Evolutionary conservation across 2,113 vertebrate species (phyloP).

Genomic region (Micronycteris hirsuta): DNA sequence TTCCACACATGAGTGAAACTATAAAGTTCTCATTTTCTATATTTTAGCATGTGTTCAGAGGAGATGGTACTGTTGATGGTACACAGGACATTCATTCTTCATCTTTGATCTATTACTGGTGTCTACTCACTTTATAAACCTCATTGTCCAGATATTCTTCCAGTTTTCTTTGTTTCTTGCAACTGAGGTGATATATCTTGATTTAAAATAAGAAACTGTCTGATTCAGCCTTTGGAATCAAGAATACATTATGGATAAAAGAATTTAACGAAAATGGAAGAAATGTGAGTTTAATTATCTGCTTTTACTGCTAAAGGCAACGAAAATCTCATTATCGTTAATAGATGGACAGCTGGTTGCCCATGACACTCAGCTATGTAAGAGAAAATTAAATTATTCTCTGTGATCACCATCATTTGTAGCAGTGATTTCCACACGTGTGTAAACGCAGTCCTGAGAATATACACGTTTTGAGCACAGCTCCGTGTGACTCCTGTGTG

Average conservation of each 20-base stretch:
- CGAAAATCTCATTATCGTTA: conserved; percentile 16
- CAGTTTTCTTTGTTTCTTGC: background rate
- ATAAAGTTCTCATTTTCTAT: background rate
- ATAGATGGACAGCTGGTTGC: background rate
- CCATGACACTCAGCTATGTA: background rate
- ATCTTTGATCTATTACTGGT: background rate
- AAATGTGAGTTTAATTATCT: conserved; percentile 10
- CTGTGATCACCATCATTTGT: conserved; percentile 22
- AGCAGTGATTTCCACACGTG: too few species aligned
- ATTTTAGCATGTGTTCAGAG: background rate
- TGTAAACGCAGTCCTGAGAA: too few species aligned
- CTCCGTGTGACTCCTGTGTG: too few species aligned
- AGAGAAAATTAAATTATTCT: conserved; percentile 24
- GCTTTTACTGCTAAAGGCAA: background rate
- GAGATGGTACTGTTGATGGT: background rate
- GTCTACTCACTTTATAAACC: background rate
- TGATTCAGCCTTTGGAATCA: background rate
- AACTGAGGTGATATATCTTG: background rate
- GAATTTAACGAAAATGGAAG: background rate
- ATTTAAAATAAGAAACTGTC: background rate
- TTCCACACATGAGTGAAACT: too few species aligned
- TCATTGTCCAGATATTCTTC: background rate
- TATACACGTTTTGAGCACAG: too few species aligned
- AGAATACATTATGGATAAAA: background rate
- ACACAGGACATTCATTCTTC: background rate